A percentile compares a stretch with the other conserved stretches of the same genome.
Evolutionary conservation across 1,140 invertebrate genomes (phyloP).

Genomic region (Hyles vespertilio): DNA sequence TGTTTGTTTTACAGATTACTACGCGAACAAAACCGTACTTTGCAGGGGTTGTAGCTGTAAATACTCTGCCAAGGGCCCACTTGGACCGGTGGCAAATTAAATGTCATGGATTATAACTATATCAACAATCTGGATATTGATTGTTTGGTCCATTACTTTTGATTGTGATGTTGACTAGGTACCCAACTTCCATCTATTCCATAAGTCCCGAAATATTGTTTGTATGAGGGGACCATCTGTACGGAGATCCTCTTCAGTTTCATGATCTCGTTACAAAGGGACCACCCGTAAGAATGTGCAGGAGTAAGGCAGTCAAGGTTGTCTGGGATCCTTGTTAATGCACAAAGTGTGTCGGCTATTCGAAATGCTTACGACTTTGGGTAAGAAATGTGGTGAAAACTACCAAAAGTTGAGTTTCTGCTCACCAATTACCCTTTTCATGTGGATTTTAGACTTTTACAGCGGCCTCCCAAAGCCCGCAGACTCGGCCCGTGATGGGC

Average conservation of each 20-base stretch:
- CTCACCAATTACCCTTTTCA: slow-evolving; percentile 7
- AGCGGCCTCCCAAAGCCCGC: slow-evolving; percentile 7
- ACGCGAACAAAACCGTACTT: no score
- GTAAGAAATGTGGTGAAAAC: background rate
- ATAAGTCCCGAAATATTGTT: no score
- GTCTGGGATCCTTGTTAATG: background rate
- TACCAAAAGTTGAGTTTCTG: background rate
- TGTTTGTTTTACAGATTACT: no score
- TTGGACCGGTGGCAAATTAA: no score
- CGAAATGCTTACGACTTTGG: no score
- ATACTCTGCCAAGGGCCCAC: no score
- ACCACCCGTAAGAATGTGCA: background rate
- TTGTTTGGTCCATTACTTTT: background rate
- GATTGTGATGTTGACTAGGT: background rate
- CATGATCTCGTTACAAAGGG: background rate
- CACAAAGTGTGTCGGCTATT: no score
- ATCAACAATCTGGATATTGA: background rate
- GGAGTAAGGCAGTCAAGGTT: background rate
- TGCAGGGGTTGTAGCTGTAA: no score
- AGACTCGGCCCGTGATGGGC: background rate
- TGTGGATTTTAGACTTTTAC: slow-evolving; percentile 6
- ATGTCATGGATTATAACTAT: slow-evolving; percentile 2
- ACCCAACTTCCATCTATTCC: background rate
- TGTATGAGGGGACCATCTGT: no score
- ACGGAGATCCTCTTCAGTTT: no score